Base-by-base conservation (phyloP, 2,888 invertebrate genomes). In the Phaedon cochleariae region DNA sequence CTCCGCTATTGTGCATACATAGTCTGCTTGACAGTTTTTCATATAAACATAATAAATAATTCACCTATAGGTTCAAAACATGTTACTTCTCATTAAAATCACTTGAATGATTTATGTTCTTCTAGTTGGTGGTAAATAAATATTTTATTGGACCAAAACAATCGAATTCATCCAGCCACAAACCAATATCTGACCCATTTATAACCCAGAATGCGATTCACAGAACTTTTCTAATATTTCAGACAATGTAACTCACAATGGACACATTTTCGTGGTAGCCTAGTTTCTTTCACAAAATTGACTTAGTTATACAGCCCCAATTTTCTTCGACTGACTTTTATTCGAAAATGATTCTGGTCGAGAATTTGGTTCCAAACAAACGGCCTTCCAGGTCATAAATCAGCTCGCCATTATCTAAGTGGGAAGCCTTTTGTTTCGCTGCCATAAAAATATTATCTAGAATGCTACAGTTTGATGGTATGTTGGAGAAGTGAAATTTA, bases 361-460 rank as follows among this genome's bases (percentile, higher is more conserved):
- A 6, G 6, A 15, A 15, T 41, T 41, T 41, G 41, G 41, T 41
- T 15, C 41, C 15, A 41, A 15, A 41, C 41, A 41, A 41, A 41
- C 41, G 15, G 41, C 41, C 41, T 41, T 52, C 58, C 41, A 9
- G 2, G 22, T 17, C 18, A 51, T 51, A 58, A 62, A 49, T 22
- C 2, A 45, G 37, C 17, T 51, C 41, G 41, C 41, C 15, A 41
- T 41, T 41, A 41, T 41, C 15, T 41, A 60, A 41, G 41, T 41
- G 41, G 41, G 41, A 41, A 52, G 51, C 57, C 59, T 54, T 64
- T 61, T 68, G 68, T 72, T 65, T 59, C 58, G 60, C 15, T 46
- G 65, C 65, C 64, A 60, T 71, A 72, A 72, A 72, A 67, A 65
- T 64, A 72, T 70, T 63, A 72, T 72, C 60, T 62, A 67, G 67